Base-by-base conservation (phyloP, 2,888 invertebrate genomes). In the Alsophila aescularia region DNA sequence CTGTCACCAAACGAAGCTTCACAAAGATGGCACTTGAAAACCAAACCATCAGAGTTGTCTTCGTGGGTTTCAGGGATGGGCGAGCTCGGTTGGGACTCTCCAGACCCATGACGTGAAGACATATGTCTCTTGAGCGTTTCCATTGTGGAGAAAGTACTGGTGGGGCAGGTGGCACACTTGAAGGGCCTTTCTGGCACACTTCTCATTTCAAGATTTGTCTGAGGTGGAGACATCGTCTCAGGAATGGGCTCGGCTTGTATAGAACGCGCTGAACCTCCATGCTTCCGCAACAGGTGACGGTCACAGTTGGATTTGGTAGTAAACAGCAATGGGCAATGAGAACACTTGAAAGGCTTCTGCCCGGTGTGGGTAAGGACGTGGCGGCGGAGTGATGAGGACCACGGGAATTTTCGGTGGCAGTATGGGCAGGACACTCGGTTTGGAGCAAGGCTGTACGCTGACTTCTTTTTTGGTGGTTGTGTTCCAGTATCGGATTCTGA, bases 271-370 rank as follows among this genome's bases (percentile, higher is more conserved):
- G 92, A 82, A 54, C 92, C 83, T 35, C 92, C 91, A 77, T 98
- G 98, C 75, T 98, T 98, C 31, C 98, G 93, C 47, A 97, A 87
- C 55, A 99, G 88, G 81, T 99, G 99, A 9, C 99, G 96, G 77
- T 99, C 99, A 81, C 99, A 97, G 86, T 99, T 99, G 7, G 98
- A 98, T 81, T 99, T 99, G 0, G 98, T 99, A 29, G 98, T 99
- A 83, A 99, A 99, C 0, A 98, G 94, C 7, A 98, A 93, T 0
- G 97, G 96, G 79, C 99, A 99, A 74, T 97, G 96, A 0, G 96
- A 96, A 83, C 99, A 99, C 77, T 98, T 97, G 91, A 96, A 99
- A 0, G 99, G 99, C 77, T 99, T 99, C 79, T 98, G 98, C 1
- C 96, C 98, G 0, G 98, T 99, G 81, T 99, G 99, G 0, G 99